phyloP scores from a whole-genome alignment of 2,113 vertebrate species.

The Archocentrus centrarchus region DNA sequence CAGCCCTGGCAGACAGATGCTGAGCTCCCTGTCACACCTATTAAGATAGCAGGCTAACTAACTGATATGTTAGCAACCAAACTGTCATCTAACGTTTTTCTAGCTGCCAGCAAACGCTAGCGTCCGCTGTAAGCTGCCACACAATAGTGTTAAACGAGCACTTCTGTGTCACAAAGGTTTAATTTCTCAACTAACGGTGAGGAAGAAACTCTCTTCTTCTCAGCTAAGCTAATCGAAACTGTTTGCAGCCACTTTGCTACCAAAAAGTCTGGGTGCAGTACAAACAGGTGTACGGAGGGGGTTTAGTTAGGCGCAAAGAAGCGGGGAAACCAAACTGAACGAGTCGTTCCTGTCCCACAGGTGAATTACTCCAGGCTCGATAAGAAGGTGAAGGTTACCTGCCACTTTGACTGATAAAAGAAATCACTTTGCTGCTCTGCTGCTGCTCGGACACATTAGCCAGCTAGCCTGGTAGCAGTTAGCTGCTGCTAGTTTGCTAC shows the following conservation, averaged over 20 bases:
- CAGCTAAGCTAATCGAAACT: slow-evolving; percentile 40
- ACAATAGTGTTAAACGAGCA: neutral
- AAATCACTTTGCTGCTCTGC: slow-evolving; percentile 61
- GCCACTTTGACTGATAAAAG: slow-evolving; percentile 32
- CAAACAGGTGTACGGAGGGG: neutral
- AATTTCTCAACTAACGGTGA: neutral
- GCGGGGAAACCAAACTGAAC: neutral
- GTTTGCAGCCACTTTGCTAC: slow-evolving; percentile 50
- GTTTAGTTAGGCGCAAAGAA: neutral
- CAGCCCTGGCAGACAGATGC: slow-evolving; percentile 8
- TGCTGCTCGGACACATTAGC: slow-evolving; percentile 47
- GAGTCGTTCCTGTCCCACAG: neutral
- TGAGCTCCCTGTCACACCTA: slow-evolving; percentile 36
- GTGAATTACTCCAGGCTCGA: neutral
- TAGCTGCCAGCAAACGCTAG: neutral
- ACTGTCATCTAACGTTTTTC: neutral
- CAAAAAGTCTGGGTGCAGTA: slow-evolving; percentile 46
- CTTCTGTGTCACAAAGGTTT: neutral
- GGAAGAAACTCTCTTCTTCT: slow-evolving; percentile 16
- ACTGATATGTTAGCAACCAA: neutral
- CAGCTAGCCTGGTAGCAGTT: slow-evolving; percentile 45
- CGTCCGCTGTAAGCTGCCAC: neutral
- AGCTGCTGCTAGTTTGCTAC: slow-evolving; percentile 61
- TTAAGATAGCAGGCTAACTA: neutral
- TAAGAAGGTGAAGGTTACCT: slow-evolving; percentile 13